Percentiles rank a stretch among this genome's conserved stretches.
Evolutionary conservation across 2,113 vertebrate species (phyloP).

Genomic region (Ginglymostoma cirratum): DNA sequence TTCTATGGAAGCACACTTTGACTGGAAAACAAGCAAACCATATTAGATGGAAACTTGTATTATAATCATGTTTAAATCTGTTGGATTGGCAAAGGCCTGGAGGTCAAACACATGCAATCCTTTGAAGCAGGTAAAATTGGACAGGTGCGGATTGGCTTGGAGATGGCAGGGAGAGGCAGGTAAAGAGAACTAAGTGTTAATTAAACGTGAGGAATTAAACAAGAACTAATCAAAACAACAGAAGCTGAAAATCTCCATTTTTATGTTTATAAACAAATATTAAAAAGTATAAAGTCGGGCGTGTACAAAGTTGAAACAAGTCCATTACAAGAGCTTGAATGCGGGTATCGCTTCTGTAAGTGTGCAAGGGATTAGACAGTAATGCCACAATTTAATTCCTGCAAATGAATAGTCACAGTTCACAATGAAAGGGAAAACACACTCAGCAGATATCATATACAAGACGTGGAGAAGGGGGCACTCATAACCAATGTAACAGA

Average conservation of each 20-base stretch:
- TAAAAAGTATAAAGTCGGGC: slow-evolving; percentile 35
- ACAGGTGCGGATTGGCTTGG: not conserved
- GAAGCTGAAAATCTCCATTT: slow-evolving; percentile 33
- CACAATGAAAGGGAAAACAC: not conserved
- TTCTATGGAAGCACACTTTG: not conserved
- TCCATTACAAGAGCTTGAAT: slow-evolving; percentile 10
- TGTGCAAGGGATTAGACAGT: not conserved
- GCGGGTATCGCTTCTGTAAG: not conserved
- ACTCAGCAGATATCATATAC: not conserved
- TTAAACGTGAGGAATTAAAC: not conserved
- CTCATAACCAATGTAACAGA: not conserved
- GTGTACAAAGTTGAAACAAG: slow-evolving; percentile 28
- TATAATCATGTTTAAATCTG: not conserved
- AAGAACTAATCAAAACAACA: slow-evolving; percentile 23
- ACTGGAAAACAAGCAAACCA: not conserved
- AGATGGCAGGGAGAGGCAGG: not conserved
- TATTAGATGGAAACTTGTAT: not conserved
- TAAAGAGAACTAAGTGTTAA: not conserved
- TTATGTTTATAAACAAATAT: slow-evolving; percentile 35
- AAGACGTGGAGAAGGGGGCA: not conserved
- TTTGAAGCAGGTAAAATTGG: not conserved
- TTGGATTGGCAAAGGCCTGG: not conserved
- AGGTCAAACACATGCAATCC: not conserved
- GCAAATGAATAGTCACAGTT: not conserved
- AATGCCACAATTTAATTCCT: not conserved